phyloP scores from a whole-genome alignment of 2,797 vertebrate genomes.

The Hypotaenidia philippensis region DNA sequence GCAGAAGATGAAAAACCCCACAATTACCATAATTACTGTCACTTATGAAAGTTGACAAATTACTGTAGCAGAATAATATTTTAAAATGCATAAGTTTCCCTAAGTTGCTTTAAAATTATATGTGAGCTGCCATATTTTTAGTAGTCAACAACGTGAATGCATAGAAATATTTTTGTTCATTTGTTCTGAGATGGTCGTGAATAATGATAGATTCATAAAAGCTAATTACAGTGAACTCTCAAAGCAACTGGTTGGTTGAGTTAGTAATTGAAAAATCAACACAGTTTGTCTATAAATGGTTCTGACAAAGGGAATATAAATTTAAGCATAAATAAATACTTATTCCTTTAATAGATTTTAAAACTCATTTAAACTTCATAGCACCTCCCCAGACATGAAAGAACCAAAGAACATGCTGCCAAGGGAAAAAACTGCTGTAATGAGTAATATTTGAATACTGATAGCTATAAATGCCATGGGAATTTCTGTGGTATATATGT shows the following conservation, averaged over 20 bases:
- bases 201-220: constrained; percentile 7
- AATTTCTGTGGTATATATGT: neutral
- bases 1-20: neutral
- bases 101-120: neutral
- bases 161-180: neutral
- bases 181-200: neutral
- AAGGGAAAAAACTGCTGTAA: neutral
- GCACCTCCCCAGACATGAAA: neutral
- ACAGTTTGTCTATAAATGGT: neutral
- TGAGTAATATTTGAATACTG: neutral
- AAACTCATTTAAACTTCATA: neutral
- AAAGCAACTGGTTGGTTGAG: neutral
- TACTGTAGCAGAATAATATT: neutral
- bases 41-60: neutral
- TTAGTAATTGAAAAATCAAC: neutral
- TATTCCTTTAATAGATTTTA: neutral
- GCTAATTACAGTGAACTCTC: neutral
- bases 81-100: neutral
- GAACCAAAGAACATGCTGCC: neutral
- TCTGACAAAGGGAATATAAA: neutral
- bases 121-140: neutral
- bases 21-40: neutral
- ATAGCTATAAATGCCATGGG: neutral
- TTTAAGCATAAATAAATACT: neutral
- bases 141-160: neutral